Percentiles rank a stretch among this genome's conserved stretches.
These are phyloP conservation scores for Chloropsis hardwickii DNA, from an alignment of 2,113 vertebrate species.

Conservation along the genomic window DNA sequence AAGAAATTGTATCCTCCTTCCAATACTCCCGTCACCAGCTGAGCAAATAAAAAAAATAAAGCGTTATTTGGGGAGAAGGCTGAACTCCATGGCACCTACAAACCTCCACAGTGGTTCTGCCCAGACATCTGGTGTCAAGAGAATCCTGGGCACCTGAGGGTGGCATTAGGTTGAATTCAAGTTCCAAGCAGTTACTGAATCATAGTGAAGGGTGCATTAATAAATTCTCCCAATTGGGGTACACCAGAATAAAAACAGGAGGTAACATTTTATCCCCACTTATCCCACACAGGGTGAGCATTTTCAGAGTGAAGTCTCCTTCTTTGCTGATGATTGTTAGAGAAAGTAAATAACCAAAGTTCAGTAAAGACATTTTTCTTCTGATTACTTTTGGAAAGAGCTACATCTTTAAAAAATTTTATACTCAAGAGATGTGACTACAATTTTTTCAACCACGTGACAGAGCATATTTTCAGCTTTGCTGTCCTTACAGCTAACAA, in stretches of 20 bases:
- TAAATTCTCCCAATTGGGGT: neutral
- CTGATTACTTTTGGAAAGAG: neutral
- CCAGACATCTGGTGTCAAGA: neutral
- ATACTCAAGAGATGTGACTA: neutral
- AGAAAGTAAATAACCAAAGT: neutral
- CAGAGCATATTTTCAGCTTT: neutral
- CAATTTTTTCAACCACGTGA: neutral
- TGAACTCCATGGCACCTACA: neutral
- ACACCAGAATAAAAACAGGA: neutral
- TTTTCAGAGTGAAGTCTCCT: neutral
- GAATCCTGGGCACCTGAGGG: neutral
- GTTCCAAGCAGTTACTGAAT: rapidly evolving
- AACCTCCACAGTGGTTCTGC: neutral
- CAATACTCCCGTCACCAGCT: slow-evolving; percentile 87
- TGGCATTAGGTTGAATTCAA: neutral
- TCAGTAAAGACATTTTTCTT: neutral
- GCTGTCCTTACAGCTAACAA: neutral
- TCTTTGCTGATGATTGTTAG: neutral
- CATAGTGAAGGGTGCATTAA: neutral
- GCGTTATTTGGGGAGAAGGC: neutral
- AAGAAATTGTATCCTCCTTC: slow-evolving; percentile 88
- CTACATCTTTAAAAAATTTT: neutral
- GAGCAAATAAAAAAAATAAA: neutral
- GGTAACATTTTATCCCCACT: neutral
- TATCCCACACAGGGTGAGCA: neutral